Percentiles rank a stretch among this genome's conserved stretches.
Conservation (phyloP, 2,888 invertebrate species). For the Habrosyne pyritoides region DNA sequence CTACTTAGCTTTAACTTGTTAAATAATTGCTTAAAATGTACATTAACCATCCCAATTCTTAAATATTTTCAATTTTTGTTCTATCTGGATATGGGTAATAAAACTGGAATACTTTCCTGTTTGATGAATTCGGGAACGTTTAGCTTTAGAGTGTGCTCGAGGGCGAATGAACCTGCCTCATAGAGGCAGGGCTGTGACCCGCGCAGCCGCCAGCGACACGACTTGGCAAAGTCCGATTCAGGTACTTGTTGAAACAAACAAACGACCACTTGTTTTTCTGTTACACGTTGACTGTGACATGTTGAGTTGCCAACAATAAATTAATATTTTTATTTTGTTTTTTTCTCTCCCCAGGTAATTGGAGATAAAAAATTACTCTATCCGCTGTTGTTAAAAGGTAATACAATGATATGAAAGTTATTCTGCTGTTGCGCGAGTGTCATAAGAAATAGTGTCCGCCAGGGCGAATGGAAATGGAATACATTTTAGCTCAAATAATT, state of each 20-base stretch:
- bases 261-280: not conserved
- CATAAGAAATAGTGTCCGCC: not conserved
- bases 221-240: not conserved
- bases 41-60: slow-evolving; percentile 31
- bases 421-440: slow-evolving; percentile 7
- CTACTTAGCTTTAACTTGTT: slow-evolving; percentile 50
- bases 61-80: too few species aligned
- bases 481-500: too few species aligned
- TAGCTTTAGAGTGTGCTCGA: slow-evolving; percentile 32
- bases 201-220: not conserved
- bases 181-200: slow-evolving; percentile 4
- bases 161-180: slow-evolving; percentile 30
- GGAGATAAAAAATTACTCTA: slow-evolving; percentile 13
- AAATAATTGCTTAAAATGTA: slow-evolving; percentile 45
- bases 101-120: slow-evolving; percentile 21
- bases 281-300: too few species aligned
- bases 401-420: not conserved
- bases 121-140: not conserved
- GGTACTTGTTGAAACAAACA: not conserved
- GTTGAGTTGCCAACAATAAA: not conserved
- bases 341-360: slow-evolving; percentile 27
- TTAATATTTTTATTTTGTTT: slow-evolving; percentile 10
- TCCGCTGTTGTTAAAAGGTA: slow-evolving; percentile 7
- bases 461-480: not conserved
- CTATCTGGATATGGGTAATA: slow-evolving; percentile 30